Base-by-base conservation (phyloP, 1,140 invertebrate species). In the Lepidurus couesii region DNA sequence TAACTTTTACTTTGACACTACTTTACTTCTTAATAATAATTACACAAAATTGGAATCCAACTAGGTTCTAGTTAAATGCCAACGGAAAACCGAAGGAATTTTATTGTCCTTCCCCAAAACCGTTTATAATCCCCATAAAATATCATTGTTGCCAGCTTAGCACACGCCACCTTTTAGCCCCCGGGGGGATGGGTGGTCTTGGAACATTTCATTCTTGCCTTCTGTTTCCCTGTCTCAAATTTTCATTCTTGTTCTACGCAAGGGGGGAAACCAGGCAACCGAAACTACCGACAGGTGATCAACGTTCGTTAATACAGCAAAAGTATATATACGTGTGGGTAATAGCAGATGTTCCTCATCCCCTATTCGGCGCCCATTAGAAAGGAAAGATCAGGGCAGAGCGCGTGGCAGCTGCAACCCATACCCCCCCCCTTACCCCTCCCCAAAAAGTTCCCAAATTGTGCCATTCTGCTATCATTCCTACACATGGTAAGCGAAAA, bases 391-490 rank as follows among this genome's bases (percentile, higher is more conserved):
- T 65, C 53, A 65, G 53, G 53, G 53, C 10, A 34, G 2, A 16
- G 16, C 53, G 53, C 42, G 75, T 75, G 75, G 44, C n/a, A 26
- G n/a, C 75, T 26, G 42, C 24, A 75, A 21, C 75, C 75, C 42
- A 75, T 75, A 75, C 44, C n/a, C 74, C 74, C 74, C 74, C 74
- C 74, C n/a, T 44, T 7, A 42, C 74, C 74, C 43, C 74, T 26
- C 74, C 16, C n/a, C 24, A 1, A 10, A n/a, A 13, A 11, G 43
- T 75, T 13, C 13, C 10, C 75, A 26, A 75, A 75, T 21, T 44
- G 24, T 44, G 42, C 24, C 16, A 65, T 65, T 65, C 53, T 65
- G 16, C 21, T 65, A 65, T 65, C 53, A 65, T 65, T 65, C 53
- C 53, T 65, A 21, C 53, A 65, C 53, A 65, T 65, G 53, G 16